phyloP scores from a whole-genome alignment of 1,140 invertebrate species.

The Trinorchestia longiramus region DNA sequence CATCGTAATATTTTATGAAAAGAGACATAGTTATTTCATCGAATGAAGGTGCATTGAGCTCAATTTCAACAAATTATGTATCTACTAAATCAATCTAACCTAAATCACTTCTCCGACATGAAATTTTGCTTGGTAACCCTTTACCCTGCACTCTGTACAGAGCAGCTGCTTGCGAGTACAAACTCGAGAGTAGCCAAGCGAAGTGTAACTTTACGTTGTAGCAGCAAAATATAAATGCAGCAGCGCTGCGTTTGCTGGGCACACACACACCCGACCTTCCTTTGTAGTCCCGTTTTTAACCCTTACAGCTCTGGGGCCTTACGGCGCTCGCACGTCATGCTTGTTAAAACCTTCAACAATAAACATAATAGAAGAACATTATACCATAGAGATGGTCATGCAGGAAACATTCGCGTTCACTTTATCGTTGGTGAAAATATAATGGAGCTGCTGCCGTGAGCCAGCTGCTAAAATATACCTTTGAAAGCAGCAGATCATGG shows the following conservation, averaged over 20 bases:
- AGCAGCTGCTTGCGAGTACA: not conserved
- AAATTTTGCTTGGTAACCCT: not conserved
- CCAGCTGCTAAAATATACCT: slow-evolving; percentile 46
- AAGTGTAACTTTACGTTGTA: slow-evolving; percentile 3
- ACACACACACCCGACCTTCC: slow-evolving; percentile 40
- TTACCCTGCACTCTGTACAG: not conserved
- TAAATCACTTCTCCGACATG: not conserved
- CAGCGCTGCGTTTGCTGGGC: not conserved
- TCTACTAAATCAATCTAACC: not conserved
- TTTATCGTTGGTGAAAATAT: slow-evolving; percentile 39
- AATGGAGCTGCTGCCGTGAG: slow-evolving; percentile 37
- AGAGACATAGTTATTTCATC: no score
- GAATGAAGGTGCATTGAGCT: not conserved
- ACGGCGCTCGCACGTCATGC: slow-evolving; percentile 42
- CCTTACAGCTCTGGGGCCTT: slow-evolving; percentile 10
- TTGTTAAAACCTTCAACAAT: slow-evolving; percentile 52
- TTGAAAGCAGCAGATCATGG: slow-evolving; percentile 30
- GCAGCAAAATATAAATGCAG: slow-evolving; percentile 24
- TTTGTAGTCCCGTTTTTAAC: slow-evolving; percentile 35
- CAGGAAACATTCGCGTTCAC: slow-evolving; percentile 48
- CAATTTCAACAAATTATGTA: not conserved
- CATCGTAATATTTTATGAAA: no score
- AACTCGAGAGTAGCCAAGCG: not conserved
- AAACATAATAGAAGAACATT: slow-evolving; percentile 53
- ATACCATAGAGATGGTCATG: slow-evolving; percentile 51